Conservation (phyloP, 2,797 vertebrate genomes). For the Oreochromis grahami region DNA sequence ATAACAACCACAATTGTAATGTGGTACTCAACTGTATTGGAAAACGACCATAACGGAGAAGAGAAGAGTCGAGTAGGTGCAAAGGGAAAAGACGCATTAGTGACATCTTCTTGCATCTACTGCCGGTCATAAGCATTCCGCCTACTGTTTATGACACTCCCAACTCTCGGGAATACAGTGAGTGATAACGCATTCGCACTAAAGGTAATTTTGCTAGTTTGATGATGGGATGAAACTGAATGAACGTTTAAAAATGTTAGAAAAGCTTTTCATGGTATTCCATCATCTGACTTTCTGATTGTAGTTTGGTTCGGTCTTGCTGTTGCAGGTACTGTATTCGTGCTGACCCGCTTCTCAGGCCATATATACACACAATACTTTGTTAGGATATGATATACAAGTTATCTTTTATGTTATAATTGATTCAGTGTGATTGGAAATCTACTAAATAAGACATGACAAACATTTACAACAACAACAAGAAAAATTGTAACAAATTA, state of each 20-base stretch:
- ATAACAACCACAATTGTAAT: not conserved
- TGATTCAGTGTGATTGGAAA: not conserved
- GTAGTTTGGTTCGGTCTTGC: not conserved
- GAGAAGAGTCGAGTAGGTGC: not conserved
- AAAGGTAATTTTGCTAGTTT: not conserved
- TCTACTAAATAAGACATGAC: not conserved
- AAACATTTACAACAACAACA: not conserved
- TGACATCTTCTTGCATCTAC: not conserved
- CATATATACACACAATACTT: not conserved
- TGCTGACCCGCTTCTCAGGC: not conserved
- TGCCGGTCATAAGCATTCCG: not conserved
- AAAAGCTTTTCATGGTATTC: not conserved
- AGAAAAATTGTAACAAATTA: not conserved
- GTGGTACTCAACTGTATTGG: not conserved
- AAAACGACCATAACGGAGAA: not conserved
- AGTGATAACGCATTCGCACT: not conserved
- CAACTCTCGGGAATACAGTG: not conserved
- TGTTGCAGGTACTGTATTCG: not conserved
- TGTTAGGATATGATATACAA: not conserved
- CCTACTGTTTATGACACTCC: not conserved
- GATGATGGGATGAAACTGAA: not conserved
- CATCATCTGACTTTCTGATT: not conserved
- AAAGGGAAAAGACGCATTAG: not conserved
- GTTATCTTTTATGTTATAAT: not conserved
- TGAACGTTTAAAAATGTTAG: not conserved